A percentile compares a stretch with the other conserved stretches of the same genome.
Conservation (phyloP, 2,888 invertebrate species). For the Metellina segmentata region DNA sequence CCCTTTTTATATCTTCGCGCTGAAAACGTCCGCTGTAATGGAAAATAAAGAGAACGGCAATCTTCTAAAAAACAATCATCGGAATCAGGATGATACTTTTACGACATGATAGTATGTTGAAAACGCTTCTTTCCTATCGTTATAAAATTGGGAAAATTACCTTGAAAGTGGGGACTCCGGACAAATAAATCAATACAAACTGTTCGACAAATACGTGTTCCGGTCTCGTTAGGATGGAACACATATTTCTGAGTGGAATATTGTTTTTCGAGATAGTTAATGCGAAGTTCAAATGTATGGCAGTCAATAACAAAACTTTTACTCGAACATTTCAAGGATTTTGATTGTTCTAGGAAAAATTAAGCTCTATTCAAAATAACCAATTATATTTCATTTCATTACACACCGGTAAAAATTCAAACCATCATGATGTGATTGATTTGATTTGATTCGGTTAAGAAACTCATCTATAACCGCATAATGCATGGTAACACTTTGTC, state of each 20-base stretch:
- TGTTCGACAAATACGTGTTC: conserved; percentile 15
- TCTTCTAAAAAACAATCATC: conserved; percentile 33
- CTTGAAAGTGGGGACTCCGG: neutral
- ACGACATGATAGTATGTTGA: conserved; percentile 5
- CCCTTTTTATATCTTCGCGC: neutral
- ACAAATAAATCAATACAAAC: conserved; percentile 28
- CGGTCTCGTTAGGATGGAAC: neutral
- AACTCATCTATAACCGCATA: too few species aligned
- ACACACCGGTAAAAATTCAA: too few species aligned
- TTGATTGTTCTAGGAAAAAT: too few species aligned
- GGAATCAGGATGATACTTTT: neutral
- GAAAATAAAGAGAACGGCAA: conserved; percentile 13
- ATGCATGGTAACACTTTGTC: too few species aligned
- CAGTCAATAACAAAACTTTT: too few species aligned
- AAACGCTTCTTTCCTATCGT: conserved; percentile 17
- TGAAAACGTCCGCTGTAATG: neutral
- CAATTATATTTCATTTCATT: too few species aligned
- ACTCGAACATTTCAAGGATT: too few species aligned
- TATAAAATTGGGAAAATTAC: conserved; percentile 38
- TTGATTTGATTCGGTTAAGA: too few species aligned
- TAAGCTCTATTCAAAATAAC: too few species aligned
- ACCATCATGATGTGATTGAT: too few species aligned
- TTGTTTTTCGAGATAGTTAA: too few species aligned
- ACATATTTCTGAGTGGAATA: neutral
- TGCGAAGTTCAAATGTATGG: too few species aligned